Evolutionary conservation across 2,113 vertebrate species (phyloP), one percentile per base, ranked within the genome.

Genomic region (Eidolon helvum): DNA sequence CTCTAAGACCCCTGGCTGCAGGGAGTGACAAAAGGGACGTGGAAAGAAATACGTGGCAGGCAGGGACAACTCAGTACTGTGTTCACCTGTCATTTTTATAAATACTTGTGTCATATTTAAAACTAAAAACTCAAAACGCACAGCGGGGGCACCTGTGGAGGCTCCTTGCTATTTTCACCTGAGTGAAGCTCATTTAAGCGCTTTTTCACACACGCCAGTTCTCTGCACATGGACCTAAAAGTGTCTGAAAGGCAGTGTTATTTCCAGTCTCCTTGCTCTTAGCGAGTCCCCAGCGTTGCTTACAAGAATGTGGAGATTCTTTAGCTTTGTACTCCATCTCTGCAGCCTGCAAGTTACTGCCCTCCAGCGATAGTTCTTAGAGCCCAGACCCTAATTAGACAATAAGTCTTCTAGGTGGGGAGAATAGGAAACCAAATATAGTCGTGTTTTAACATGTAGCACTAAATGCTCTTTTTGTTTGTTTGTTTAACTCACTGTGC

Each of bases 381-480:
- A 95, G 59, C 50, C 59, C 43, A 75, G 61, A 75, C 4, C 35
- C 65, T 97, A 95, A 96, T 96, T 94, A 97, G 94, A 95, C 72
- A 50, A 71, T 95, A 59, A 90, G 48, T 97, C 94, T 92, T 92
- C 65, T 69, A 78, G 55, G 28, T 59, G 78, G 45, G 92, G 61
- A 55, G 94, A 95, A 96, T 79, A 94, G 75, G 84, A 92, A 87
- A 80, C 24, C 74, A 95, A 97, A 94, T 35, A 94, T 38, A 69
- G 80, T 28, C 33, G 30, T 61, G 40, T 50, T 97, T 93, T 96
- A 87, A 71, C 90, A 53, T 69, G 33, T 48, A 74, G 33, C 33
- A 93, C 43, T 90, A 95, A 93, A 66, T 69, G 26, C 19, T 63
- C 10, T 85, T 95, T 90, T 50, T 50, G 50, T 50, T 50, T 50